Evolutionary conservation across 1,140 invertebrate genomes (phyloP), one percentile per base, ranked within the genome.

Genomic region (Formica selysi): DNA sequence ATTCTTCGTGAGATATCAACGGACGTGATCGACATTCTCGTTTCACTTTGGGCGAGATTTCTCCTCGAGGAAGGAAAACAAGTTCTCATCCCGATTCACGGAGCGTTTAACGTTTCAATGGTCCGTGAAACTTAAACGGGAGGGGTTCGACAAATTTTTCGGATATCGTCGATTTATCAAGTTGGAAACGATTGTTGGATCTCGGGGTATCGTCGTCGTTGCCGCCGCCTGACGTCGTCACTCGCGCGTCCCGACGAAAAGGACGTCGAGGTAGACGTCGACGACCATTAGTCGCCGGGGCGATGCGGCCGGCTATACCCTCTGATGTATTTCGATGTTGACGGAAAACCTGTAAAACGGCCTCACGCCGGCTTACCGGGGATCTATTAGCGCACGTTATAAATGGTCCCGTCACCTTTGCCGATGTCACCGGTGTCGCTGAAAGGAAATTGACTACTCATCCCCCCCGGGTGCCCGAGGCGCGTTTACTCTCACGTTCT

Each of bases 311-410:
- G 73, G 65, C 81, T 86, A 84, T 86, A 85, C 87, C 86, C 51
- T 87, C 88, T 92, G 92, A 93, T 89, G 89, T 91, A 92, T 93
- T 87, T 87, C 80, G 86, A 93, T 94, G 93, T 94, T 94, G 94
- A 95, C 92, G 94, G 94, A 94, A 95, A 94, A 94, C 89, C 91
- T 92, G 92, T 94, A 93, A 94, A 93, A 93, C 90, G 90, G 89
- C 88, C 87, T 85, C 67, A 89, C 86, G 86, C 81, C 91, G 90
- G 90, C 86, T 88, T 88, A 86, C 88, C 79, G 84, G 88, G 87
- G 92, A 94, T 93, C 92, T 93, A 93, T 93, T 92, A 94, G 90
- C 88, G 87, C 65, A 76, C 74, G 91, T 95, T 94, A 95, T 94
- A 95, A 95, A 95, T 95, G 94, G 92, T 93, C 91, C 90, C 89